Evolutionary conservation across 30 jellyfish, hydroid and myxozoan genomes (phyloP), one percentile per base, ranked within the genome.

Genomic region (Clytia hemisphaerica): DNA sequence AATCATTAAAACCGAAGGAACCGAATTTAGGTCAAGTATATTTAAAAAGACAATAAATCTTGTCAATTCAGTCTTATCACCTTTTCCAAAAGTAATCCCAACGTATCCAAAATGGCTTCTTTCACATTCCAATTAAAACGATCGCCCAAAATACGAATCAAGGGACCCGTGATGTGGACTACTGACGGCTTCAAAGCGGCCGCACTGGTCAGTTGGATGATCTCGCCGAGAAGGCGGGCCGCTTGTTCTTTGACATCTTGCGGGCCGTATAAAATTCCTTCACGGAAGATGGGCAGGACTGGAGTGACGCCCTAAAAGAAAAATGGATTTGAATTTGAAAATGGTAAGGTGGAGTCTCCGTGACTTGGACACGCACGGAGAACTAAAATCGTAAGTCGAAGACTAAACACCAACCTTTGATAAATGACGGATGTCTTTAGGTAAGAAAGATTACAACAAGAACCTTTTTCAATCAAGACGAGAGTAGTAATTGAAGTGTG

Each of bases 281-380:
- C 97, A 25, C 93, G 91, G 75, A 79, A 88, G 28, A 88, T 85
- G 30, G 97, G 97, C 5, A 72, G 53, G 4, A 88, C 78, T 10
- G 97, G 93, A 47, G 79, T 79, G 79, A 88, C 76, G 14, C 97
- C 97, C 97, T 88, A 37, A n/a, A n/a, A n/a, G n/a, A n/a, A n/a
- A n/a, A n/a, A n/a, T n/a, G n/a, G n/a, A n/a, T n/a, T n/a, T n/a
- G n/a, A n/a, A n/a, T n/a, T n/a, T n/a, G n/a, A n/a, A n/a, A n/a
- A n/a, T n/a, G n/a, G n/a, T n/a, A n/a, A n/a, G n/a, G n/a, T n/a
- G n/a, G n/a, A n/a, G n/a, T n/a, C n/a, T n/a, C n/a, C n/a, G n/a
- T n/a, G n/a, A n/a, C n/a, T n/a, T n/a, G n/a, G n/a, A n/a, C n/a
- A n/a, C n/a, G n/a, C n/a, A n/a, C n/a, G n/a, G n/a, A n/a, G n/a